Evolutionary conservation across 2,113 vertebrate species (phyloP).

Genomic region (Cephalopholis sonnerati): DNA sequence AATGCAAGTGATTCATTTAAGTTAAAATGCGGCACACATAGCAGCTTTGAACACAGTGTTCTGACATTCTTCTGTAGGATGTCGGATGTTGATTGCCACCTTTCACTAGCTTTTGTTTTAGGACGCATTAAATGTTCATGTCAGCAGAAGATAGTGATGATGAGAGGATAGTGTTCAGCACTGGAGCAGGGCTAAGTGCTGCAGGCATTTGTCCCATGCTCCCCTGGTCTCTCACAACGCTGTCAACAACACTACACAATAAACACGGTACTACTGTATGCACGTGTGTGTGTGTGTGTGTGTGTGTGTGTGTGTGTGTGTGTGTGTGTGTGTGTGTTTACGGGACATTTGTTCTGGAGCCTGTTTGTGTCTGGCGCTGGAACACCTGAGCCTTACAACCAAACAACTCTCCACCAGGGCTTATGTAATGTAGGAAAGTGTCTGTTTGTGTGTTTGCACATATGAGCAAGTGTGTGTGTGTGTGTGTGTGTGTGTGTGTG

Average conservation of each 20-base stretch:
- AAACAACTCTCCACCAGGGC: conserved; percentile 25
- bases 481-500: neutral
- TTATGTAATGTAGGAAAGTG: conserved; percentile 12
- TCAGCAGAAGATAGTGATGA: neutral
- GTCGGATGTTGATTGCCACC: neutral
- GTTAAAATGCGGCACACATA: neutral
- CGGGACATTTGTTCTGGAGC: neutral
- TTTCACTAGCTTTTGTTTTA: neutral
- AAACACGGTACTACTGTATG: neutral
- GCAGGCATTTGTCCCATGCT: conserved; percentile 5
- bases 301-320: conserved; percentile 33
- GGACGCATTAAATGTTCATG: conserved; percentile 4
- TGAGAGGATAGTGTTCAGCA: neutral
- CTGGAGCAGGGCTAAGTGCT: conserved; percentile 8
- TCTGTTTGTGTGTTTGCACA: neutral
- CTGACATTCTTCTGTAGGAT: neutral
- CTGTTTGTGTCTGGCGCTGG: conserved; percentile 28
- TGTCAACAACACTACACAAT: conserved; percentile 7
- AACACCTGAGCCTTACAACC: conserved; percentile 43
- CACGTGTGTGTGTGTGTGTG: conserved; percentile 26
- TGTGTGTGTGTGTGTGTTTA: neutral
- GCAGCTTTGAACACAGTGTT: neutral
- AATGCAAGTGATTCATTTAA: neutral
- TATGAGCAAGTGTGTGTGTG: neutral
- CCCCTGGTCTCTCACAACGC: neutral